Conservation (phyloP, 2,888 invertebrate genomes). For the Leptinotarsa peninsularis region DNA sequence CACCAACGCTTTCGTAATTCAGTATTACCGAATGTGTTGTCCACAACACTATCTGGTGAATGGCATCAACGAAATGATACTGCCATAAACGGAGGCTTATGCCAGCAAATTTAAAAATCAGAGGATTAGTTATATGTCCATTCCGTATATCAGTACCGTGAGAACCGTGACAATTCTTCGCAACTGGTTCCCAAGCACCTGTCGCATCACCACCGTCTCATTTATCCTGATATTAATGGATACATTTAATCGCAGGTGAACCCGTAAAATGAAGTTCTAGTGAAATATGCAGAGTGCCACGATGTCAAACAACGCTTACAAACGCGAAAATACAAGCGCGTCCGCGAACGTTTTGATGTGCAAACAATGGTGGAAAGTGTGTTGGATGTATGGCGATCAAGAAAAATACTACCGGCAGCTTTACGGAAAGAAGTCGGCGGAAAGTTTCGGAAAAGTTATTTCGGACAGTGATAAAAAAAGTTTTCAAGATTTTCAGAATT, state of each 20-base stretch:
- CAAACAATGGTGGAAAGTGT: conserved; percentile 91
- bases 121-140: not conserved
- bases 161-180: not conserved
- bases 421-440: conserved; percentile 69
- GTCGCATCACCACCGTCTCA: not conserved
- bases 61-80: no score
- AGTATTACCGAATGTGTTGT: no score
- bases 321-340: conserved; percentile 62
- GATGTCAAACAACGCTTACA: conserved; percentile 58
- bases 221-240: conserved; percentile 5
- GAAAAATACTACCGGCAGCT: conserved; percentile 87
- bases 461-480: conserved; percentile 35
- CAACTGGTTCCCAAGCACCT: conserved; percentile 10
- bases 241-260: not conserved
- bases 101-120: no score
- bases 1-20: no score
- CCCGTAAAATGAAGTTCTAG: not conserved
- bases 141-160: not conserved
- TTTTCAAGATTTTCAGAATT: conserved; percentile 33
- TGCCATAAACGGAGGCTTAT: no score
- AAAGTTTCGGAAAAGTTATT: conserved; percentile 39
- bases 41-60: no score
- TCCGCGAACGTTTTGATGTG: conserved; percentile 83
- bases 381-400: conserved; percentile 88
- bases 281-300: conserved; percentile 48